Evolutionary conservation across 2,113 vertebrate species (phyloP).

Genomic region (Sigmodon hispidus): DNA sequence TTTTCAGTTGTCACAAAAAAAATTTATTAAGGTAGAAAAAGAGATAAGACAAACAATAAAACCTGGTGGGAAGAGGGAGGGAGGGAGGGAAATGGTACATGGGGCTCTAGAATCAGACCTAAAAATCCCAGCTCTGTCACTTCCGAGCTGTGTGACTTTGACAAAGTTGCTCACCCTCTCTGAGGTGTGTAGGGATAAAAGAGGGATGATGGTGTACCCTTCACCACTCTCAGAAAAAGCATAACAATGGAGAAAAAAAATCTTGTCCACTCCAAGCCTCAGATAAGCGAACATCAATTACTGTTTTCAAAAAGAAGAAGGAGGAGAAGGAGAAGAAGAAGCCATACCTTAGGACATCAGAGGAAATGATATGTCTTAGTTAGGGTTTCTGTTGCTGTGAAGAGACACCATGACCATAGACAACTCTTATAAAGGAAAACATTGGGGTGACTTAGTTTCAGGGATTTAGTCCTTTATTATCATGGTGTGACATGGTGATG

Average conservation of each 20-base stretch:
- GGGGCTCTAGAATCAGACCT: not conserved
- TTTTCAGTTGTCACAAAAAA: not conserved
- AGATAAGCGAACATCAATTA: not conserved
- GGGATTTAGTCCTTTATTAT: no score
- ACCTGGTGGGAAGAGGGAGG: not conserved
- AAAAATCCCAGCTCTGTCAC: no score
- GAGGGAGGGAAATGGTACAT: no score
- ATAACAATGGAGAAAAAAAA: not conserved
- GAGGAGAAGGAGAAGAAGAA: not conserved
- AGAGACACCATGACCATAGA: no score
- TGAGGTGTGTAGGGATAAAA: not conserved
- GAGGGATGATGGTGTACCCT: not conserved
- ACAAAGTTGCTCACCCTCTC: not conserved
- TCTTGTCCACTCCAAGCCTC: not conserved
- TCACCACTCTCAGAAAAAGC: not conserved
- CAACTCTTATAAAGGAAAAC: no score
- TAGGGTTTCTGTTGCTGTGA: no score
- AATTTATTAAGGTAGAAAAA: not conserved
- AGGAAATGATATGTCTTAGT: no score
- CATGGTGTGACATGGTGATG: no score
- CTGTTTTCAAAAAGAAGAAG: no score
- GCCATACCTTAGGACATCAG: not conserved
- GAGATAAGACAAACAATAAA: not conserved
- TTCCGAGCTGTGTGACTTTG: not conserved
- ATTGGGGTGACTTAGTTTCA: no score